Base-by-base conservation (phyloP, 2,797 vertebrate genomes). In the Acrossocheilus wenchowensis region DNA sequence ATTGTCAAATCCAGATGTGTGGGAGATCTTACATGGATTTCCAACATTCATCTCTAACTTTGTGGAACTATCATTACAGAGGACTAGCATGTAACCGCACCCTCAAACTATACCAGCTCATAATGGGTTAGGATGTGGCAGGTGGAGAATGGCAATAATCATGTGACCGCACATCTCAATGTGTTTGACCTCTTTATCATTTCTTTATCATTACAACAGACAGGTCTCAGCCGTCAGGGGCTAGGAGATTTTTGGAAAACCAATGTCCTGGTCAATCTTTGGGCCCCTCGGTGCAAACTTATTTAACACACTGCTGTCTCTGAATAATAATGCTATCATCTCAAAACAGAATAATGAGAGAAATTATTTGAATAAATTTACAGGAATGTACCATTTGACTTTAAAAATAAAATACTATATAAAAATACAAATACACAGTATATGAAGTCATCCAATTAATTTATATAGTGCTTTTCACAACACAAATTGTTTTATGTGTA, bases 231-330 rank as follows among this genome's bases (percentile, higher is more conserved):
- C 48, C 68, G 36, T 73, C 60, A 48, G n/a, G 71, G 41, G 34
- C 68, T 80, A 57, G 75, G 4, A 68, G 72, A 3, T 15, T 81
- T 41, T 50, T 39, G 73, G 23, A 69, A 41, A 78, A 39, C 5
- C 2, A 43, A 30, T 66, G 82, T 75, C 73, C 26, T 64, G 45
- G 26, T 78, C 43, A 26, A 45, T 26, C 57, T 75, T 81, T 83
- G 36, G 72, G 43, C 52, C 87, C 64, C 68, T 6, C 77, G 74
- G 30, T 48, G 60, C 62, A 60, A 83, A 89, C 79, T n/a, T 90
- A 57, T n/a, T 90, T 64, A 87, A 89, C 91, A 84, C 78, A 88
- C 81, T 87, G 82, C 66, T 88, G 87, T 77, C 0, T 87, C 71
- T 23, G 81, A 91, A 90, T 75, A 88, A 82, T 85, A 81, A 72